Conservation (phyloP, 2,888 invertebrate species). For the Terebella lapidaria region DNA sequence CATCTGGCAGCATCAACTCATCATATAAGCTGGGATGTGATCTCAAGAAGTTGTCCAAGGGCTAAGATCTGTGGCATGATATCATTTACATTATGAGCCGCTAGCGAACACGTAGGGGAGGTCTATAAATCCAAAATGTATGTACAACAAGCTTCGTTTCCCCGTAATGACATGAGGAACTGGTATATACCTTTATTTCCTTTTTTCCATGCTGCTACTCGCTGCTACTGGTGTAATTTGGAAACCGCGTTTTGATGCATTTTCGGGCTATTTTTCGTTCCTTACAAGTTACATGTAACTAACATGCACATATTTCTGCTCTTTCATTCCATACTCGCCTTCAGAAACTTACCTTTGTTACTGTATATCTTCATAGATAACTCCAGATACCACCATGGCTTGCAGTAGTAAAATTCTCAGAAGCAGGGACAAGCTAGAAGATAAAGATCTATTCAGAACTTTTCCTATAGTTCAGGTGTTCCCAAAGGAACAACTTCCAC, state of each 20-base stretch:
- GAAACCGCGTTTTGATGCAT: not conserved
- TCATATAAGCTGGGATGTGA: too few relatives aligned
- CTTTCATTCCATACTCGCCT: not conserved
- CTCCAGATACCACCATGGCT: not conserved
- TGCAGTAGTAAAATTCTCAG: not conserved
- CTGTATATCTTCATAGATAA: not conserved
- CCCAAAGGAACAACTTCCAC: not conserved
- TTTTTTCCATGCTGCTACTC: not conserved
- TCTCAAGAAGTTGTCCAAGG: too few relatives aligned
- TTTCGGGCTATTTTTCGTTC: not conserved
- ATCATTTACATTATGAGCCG: too few relatives aligned
- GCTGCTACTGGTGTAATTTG: not conserved
- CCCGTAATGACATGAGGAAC: too few relatives aligned
- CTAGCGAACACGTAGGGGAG: too few relatives aligned
- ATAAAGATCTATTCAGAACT: not conserved
- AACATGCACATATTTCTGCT: not conserved
- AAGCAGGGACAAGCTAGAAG: not conserved
- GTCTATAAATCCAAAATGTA: too few relatives aligned
- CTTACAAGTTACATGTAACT: not conserved
- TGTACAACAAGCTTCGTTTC: too few relatives aligned
- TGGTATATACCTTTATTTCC: too few relatives aligned
- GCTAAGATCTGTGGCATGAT: too few relatives aligned
- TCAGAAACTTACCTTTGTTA: not conserved
- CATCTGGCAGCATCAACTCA: too few relatives aligned
- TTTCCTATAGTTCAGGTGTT: not conserved